Conservation (phyloP, 2,888 invertebrate species). For the Rutpela maculata region DNA sequence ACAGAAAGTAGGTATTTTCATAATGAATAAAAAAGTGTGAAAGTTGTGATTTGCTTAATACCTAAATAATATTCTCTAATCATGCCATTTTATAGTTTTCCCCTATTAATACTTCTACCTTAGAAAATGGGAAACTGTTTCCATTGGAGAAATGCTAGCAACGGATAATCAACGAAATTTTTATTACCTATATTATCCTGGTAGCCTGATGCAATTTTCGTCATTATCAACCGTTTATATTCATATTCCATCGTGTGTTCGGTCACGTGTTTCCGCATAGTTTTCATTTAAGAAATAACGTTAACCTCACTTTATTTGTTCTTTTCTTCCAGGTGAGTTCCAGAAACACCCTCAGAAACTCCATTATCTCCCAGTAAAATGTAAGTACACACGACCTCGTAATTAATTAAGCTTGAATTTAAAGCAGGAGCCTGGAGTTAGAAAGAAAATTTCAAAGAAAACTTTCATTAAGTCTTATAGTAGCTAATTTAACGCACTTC, state of each 20-base stretch:
- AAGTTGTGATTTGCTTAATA: too few relatives aligned
- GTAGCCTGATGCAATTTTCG: not conserved
- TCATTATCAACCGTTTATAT: not conserved
- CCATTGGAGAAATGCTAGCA: too few relatives aligned
- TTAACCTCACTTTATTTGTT: constrained; percentile 17
- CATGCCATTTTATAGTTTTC: too few relatives aligned
- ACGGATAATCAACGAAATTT: too few relatives aligned
- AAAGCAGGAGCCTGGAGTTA: not conserved
- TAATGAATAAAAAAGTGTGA: too few relatives aligned
- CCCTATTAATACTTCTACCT: too few relatives aligned
- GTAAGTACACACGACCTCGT: constrained; percentile 23
- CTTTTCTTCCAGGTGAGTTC: constrained; percentile 32
- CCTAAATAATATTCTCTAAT: too few relatives aligned
- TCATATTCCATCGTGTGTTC: not conserved
- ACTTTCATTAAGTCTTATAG: constrained; percentile 27
- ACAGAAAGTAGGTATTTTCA: too few relatives aligned
- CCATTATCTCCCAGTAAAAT: constrained; percentile 24
- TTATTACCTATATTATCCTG: not conserved
- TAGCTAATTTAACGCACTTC: constrained; percentile 21
- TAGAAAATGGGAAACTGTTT: too few relatives aligned
- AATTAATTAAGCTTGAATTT: constrained; percentile 30
- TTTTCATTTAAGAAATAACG: constrained; percentile 3
- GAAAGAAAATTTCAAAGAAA: constrained; percentile 21
- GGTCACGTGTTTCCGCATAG: not conserved
- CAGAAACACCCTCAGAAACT: constrained; percentile 5